Percentiles rank a stretch among this genome's conserved stretches.
Evolutionary conservation across 2,113 vertebrate genomes (phyloP).

Genomic region (Peromyscus californicus): DNA sequence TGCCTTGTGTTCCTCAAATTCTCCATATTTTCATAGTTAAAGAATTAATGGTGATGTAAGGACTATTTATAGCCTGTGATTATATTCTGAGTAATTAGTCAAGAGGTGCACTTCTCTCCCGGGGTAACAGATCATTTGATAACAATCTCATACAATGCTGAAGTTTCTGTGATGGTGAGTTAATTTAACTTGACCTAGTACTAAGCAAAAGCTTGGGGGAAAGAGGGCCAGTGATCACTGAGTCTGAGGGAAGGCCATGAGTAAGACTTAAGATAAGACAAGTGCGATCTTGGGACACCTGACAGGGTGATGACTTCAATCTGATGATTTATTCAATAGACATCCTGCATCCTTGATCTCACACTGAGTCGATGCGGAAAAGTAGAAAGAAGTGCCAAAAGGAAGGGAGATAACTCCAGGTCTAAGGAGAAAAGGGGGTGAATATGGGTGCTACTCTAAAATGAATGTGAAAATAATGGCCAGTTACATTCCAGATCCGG

Average conservation of each 20-base stretch:
- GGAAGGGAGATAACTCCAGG: not conserved
- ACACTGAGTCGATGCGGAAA: not conserved
- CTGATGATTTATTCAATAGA: not conserved
- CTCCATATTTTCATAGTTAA: slow-evolving; percentile 17
- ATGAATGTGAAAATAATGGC: not conserved
- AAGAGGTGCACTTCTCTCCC: slow-evolving; percentile 17
- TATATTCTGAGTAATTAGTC: slow-evolving; percentile 55
- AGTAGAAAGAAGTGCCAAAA: not conserved
- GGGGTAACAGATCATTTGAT: not conserved
- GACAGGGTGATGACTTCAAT: not conserved
- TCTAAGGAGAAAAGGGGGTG: not conserved
- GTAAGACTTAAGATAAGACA: not conserved
- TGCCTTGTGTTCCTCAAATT: not conserved
- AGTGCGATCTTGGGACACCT: not conserved
- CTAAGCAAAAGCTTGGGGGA: not conserved
- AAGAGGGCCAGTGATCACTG: not conserved
- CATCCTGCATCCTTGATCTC: not conserved
- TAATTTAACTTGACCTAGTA: not conserved
- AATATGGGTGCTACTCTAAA: not conserved
- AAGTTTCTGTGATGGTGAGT: not conserved
- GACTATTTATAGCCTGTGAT: slow-evolving; percentile 12
- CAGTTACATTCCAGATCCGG: not conserved
- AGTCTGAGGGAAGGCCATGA: not conserved
- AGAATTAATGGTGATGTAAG: slow-evolving; percentile 24
- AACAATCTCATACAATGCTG: not conserved